Evolutionary conservation across 2,888 invertebrate genomes (phyloP).

Genomic region (Ptychoptera albimana): DNA sequence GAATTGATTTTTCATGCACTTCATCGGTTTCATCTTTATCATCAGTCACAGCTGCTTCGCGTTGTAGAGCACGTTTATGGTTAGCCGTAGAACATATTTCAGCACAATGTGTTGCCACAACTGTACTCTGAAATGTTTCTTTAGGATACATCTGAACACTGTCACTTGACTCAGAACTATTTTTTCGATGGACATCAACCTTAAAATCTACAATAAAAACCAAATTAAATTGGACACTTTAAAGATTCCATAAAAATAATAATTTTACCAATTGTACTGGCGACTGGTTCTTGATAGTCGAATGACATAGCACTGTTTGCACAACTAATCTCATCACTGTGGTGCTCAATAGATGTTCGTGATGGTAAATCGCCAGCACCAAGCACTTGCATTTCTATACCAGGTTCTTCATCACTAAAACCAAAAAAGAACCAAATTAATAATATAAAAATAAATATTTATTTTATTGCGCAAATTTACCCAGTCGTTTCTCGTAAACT

Average conservation of each 20-base stretch:
- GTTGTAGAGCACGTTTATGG: slow-evolving; percentile 6
- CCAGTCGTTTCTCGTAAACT: slow-evolving; percentile 30
- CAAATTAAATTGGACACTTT: no score
- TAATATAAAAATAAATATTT: slow-evolving; percentile 17
- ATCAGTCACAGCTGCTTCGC: background rate
- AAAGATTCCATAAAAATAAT: background rate
- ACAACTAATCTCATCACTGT: slow-evolving; percentile 31
- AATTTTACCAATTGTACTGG: slow-evolving; percentile 46
- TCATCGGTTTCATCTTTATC: slow-evolving; percentile 1
- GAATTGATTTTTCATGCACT: background rate
- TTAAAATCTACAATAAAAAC: slow-evolving; percentile 57
- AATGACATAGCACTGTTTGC: slow-evolving; percentile 30
- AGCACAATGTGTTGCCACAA: slow-evolving; percentile 28
- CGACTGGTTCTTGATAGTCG: slow-evolving; percentile 32
- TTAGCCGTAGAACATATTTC: slow-evolving; percentile 22
- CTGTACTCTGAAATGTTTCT: slow-evolving; percentile 27
- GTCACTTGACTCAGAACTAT: slow-evolving; percentile 76
- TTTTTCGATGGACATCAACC: slow-evolving; percentile 85
- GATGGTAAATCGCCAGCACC: slow-evolving; percentile 41
- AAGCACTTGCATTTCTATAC: slow-evolving; percentile 69
- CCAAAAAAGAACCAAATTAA: slow-evolving; percentile 7
- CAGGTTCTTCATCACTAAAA: slow-evolving; percentile 57
- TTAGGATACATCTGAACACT: slow-evolving; percentile 42
- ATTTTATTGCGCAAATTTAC: slow-evolving; percentile 20
- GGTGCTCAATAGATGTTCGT: slow-evolving; percentile 45